A percentile compares a stretch with the other conserved stretches of the same genome.
These are phyloP conservation scores for Mesoclemmys tuberculata DNA, from an alignment of 2,113 vertebrate species.

Conservation along the genomic window DNA sequence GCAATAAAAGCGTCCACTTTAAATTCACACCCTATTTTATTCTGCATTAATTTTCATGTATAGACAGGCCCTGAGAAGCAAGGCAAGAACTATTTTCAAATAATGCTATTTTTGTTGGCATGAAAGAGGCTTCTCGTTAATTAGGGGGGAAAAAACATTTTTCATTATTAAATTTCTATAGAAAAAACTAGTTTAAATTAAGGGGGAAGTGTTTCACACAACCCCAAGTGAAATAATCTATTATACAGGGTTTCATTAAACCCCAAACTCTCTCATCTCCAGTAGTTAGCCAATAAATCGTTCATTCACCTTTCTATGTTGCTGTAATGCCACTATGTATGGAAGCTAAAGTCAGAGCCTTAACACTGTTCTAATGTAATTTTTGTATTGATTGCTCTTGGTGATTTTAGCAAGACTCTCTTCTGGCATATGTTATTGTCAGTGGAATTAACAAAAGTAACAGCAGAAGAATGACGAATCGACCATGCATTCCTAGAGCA, in stretches of 20 bases:
- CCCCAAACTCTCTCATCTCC: neutral
- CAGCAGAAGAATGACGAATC: neutral
- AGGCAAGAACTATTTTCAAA: neutral
- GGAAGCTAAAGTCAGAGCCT: neutral
- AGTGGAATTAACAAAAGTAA: neutral
- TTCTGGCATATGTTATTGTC: neutral
- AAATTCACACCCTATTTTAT: neutral
- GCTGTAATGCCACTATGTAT: neutral
- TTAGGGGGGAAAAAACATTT: neutral
- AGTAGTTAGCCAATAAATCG: neutral
- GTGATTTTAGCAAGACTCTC: neutral
- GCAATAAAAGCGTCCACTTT: neutral
- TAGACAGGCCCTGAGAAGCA: neutral
- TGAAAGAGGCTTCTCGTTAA: neutral
- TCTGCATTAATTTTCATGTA: neutral
- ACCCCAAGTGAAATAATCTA: neutral
- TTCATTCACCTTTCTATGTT: neutral
- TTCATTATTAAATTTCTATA: neutral
- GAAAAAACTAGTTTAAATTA: neutral
- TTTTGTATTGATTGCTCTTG: neutral
- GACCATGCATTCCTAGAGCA: accelerated
- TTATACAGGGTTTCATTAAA: constrained; percentile 39
- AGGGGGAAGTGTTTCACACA: neutral
- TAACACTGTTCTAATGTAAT: neutral
- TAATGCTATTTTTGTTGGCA: neutral